Evolutionary conservation across 1,140 invertebrate species (phyloP).

Genomic region (silkworm (Bombyx mori)): ASM3026992v2 NC_085112.1:12614001-12614500

Average conservation of each 20-base stretch:
- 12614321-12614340: background rate
- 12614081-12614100: too few species aligned
- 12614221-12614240: too few species aligned
- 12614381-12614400: constrained; percentile 3
- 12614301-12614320: constrained; percentile 2
- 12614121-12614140: too few species aligned
- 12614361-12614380: background rate
- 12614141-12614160: background rate
- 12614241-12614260: too few species aligned
- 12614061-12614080: too few species aligned
- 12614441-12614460: constrained; percentile 2
- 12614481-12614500: constrained; percentile 4
- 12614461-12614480: constrained; percentile 1
- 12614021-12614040: too few species aligned
- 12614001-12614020: too few species aligned
- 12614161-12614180: background rate
- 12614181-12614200: background rate
- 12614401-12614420: background rate
- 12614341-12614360: constrained; percentile 6
- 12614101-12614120: too few species aligned
- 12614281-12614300: constrained; percentile 4
- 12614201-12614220: too few species aligned
- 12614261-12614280: background rate
- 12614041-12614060: too few species aligned
- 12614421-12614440: background rate